A percentile compares a stretch with the other conserved stretches of the same genome.
These are phyloP conservation scores for Drosophila bifasciata DNA, from an alignment of 1,140 invertebrate species.

Conservation along the genomic window DNA sequence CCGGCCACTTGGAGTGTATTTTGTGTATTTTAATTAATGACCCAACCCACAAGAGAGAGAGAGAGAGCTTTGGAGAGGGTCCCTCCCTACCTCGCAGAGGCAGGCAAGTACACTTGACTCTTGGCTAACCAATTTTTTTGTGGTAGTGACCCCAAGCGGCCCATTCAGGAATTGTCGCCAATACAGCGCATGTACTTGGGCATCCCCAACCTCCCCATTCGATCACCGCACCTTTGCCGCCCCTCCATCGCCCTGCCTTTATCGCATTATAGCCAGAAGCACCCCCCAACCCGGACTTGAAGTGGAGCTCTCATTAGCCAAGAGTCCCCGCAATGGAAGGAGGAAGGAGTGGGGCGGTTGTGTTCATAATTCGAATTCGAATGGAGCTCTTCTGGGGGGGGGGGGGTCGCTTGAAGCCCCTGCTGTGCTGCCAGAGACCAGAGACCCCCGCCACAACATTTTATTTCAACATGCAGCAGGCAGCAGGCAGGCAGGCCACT, in stretches of 20 bases:
- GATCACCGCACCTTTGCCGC: too few species aligned
- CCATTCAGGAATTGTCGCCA: conserved; percentile 53
- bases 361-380: conserved; percentile 70
- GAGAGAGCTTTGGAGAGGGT: neutral
- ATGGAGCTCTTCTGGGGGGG: conserved; percentile 56
- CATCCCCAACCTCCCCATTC: neutral
- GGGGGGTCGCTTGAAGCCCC: conserved; percentile 19
- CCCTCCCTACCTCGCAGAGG: too few species aligned
- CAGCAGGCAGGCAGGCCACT: conserved; percentile 59
- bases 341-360: conserved; percentile 17
- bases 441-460: conserved; percentile 57
- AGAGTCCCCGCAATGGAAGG: too few species aligned
- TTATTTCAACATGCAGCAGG: conserved; percentile 63
- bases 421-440: too few species aligned
- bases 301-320: conserved; percentile 40
- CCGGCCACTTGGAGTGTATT: conserved; percentile 45
- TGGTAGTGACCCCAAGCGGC: conserved; percentile 10
- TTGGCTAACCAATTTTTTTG: conserved; percentile 14
- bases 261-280: too few species aligned
- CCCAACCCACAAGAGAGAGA: conserved; percentile 15
- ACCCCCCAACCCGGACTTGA: conserved; percentile 9
- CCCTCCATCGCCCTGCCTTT: too few species aligned
- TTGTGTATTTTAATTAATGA: conserved; percentile 76
- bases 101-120: conserved; percentile 19
- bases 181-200: neutral